Evolutionary conservation across 2,113 vertebrate species (phyloP), one percentile per base, ranked within the genome.

Genomic region (Hemichromis elongatus): DNA sequence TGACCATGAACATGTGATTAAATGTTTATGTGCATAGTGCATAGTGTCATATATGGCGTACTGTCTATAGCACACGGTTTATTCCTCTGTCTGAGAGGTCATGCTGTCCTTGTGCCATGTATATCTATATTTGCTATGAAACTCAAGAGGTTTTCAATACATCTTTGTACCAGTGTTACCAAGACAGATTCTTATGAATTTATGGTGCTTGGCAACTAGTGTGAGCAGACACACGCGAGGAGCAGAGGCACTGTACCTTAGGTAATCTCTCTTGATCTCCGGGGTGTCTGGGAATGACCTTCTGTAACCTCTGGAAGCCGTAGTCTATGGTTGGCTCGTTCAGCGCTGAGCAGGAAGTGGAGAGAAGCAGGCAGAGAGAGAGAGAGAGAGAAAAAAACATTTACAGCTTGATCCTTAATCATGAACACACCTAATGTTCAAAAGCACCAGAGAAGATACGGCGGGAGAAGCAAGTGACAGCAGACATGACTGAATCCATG

Each of bases 251-350:
- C 54, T 52, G 88, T 96, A 99, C 98, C 98, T 99, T 99, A 24
- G 98, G 98, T 96, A 99, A 94, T 96, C 98, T 97, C 90, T 99
- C 98, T 0, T 98, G 98, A 90, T 99, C 98, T 80, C 98, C 98
- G 0, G 98, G 98, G 88, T 99, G 98, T 93, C 98, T 96, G 13
- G 98, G 98, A 93, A 99, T 98, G 91, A 99, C 98, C 90, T 99
- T 99, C 88, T 99, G 98, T 95, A 99, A 97, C 89, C 98, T 97
- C 95, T 99, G 98, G 92, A 99, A 99, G 91, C 98, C 98, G 10
- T 99, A 99, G 95, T 99, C 98, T 91, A 99, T 99, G 95, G 98
- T 99, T 86, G 98, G 98, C 91, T 99, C 98, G 0, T 99, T 98
- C 92, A 99, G 96, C 26, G 98, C 98, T 99, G 92, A 88, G 94